Conservation (phyloP, 2,797 vertebrate species). For the Orestias chungarensis region DNA sequence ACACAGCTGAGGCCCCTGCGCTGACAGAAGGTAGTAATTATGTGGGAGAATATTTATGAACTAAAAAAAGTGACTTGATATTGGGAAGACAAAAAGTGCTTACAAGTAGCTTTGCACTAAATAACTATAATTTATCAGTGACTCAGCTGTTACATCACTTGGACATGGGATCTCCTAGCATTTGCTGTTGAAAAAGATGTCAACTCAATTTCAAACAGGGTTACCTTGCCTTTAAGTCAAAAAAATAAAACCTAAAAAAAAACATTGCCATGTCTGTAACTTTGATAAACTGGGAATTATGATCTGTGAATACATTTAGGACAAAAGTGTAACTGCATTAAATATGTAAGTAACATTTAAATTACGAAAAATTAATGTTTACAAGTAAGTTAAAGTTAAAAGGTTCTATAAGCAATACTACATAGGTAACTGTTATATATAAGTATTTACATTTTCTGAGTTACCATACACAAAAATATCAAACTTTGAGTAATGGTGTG, state of each 20-base stretch:
- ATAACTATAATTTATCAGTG: conserved; percentile 19
- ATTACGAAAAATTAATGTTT: neutral
- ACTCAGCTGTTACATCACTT: conserved; percentile 22
- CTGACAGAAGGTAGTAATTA: conserved; percentile 87
- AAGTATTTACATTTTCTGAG: neutral
- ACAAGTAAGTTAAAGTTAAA: neutral
- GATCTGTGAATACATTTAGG: neutral
- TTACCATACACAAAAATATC: neutral
- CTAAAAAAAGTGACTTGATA: neutral
- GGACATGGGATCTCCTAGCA: conserved; percentile 9
- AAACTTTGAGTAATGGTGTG: neutral
- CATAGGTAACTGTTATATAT: neutral
- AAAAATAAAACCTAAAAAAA: neutral
- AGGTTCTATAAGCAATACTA: neutral
- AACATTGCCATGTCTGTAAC: too few species aligned
- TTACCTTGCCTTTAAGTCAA: neutral
- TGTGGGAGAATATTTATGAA: neutral
- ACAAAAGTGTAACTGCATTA: neutral
- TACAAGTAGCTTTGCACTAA: conserved; percentile 17
- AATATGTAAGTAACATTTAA: neutral
- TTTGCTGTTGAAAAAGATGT: conserved; percentile 11
- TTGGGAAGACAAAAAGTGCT: conserved; percentile 4
- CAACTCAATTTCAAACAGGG: conserved; percentile 1
- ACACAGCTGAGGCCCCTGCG: conserved; percentile 88
- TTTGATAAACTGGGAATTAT: neutral